Conservation (phyloP, 2,888 invertebrate species). For the Pollenia griseotomentosa region DNA sequence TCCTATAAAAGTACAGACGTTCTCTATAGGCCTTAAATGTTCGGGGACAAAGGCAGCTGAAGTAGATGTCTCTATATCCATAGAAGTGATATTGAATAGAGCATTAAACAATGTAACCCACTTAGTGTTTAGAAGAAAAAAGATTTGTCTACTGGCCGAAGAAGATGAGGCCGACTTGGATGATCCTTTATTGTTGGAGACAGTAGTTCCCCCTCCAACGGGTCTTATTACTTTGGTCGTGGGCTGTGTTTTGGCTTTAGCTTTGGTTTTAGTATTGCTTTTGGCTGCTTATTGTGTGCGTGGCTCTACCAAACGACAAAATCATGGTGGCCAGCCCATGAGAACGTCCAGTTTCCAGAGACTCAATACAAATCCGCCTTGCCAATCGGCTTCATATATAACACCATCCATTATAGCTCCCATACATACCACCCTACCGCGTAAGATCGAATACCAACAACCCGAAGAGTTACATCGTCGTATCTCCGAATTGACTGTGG, state of each 20-base stretch:
- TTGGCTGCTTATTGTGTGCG: conserved; percentile 83
- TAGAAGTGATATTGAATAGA: conserved; percentile 91
- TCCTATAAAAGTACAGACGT: conserved; percentile 91
- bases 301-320: conserved; percentile 82
- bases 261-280: conserved; percentile 81
- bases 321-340: conserved; percentile 83
- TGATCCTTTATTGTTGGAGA: conserved; percentile 82
- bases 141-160: conserved; percentile 89
- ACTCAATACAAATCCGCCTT: conserved; percentile 82
- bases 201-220: conserved; percentile 82
- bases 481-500: conserved; percentile 84
- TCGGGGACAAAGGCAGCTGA: conserved; percentile 92
- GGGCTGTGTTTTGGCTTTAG: conserved; percentile 82
- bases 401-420: conserved; percentile 82
- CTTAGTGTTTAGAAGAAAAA: conserved; percentile 91
- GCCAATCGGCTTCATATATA: conserved; percentile 79
- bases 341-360: conserved; percentile 84
- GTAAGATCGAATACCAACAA: conserved; percentile 81
- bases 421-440: conserved; percentile 81
- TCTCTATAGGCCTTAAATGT: conserved; percentile 92
- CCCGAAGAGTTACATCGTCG: conserved; percentile 83
- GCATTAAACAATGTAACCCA: conserved; percentile 88
- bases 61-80: conserved; percentile 91
- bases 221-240: conserved; percentile 83
- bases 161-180: conserved; percentile 79